These are phyloP conservation scores for Enteromius unitaeniatus DNA, from an alignment of 2,797 vertebrate species.

Conservation along the genomic window DNA sequence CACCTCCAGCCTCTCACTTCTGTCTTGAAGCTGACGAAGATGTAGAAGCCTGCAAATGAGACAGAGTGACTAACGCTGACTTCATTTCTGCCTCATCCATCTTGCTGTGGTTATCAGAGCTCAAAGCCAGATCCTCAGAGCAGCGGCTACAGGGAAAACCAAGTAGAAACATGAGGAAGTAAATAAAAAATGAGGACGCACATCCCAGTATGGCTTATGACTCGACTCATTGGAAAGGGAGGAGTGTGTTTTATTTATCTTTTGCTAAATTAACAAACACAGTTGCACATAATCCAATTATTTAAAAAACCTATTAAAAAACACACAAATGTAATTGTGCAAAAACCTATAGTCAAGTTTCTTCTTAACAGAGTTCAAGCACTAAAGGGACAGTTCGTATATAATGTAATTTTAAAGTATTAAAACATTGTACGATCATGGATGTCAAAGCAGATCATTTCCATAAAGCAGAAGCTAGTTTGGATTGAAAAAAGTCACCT, in stretches of 20 bases:
- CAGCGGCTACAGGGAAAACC: slow-evolving; percentile 21
- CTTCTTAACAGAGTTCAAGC: background rate
- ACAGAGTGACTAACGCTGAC: slow-evolving; percentile 26
- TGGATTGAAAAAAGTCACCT: too few species aligned
- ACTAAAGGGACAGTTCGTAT: background rate
- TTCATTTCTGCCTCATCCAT: slow-evolving; percentile 45
- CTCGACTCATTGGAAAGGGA: slow-evolving; percentile 20
- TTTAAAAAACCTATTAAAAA: background rate
- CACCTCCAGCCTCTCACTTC: slow-evolving; percentile 24
- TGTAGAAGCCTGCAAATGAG: slow-evolving; percentile 34
- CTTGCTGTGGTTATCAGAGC: slow-evolving; percentile 34
- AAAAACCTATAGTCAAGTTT: background rate
- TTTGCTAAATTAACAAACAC: background rate
- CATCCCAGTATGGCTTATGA: background rate
- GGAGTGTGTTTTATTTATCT: background rate
- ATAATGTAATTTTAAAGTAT: background rate
- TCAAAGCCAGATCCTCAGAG: slow-evolving; percentile 25
- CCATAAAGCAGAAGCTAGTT: background rate
- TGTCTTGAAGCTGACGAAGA: slow-evolving; percentile 31
- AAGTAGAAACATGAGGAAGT: background rate
- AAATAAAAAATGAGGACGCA: background rate
- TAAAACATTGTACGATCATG: background rate
- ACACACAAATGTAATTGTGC: background rate
- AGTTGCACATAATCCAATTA: background rate
- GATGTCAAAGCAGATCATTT: background rate